These are phyloP conservation scores for Planiliza haematocheilus DNA, from an alignment of 2,113 vertebrate species.

Conservation along the genomic window DNA sequence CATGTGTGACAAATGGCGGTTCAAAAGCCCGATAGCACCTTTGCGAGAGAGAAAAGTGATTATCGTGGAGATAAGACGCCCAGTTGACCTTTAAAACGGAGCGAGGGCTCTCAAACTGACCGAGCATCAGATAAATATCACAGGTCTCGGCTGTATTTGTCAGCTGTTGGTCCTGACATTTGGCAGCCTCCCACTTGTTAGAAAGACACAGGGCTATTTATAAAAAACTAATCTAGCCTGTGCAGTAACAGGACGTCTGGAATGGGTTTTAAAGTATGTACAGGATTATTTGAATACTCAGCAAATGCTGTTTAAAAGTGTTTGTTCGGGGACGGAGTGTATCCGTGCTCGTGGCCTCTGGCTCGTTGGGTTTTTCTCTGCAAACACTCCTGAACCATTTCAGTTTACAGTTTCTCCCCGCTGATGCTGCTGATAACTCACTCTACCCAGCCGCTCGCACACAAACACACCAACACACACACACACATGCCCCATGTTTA, in stretches of 20 bases:
- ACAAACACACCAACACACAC: conserved; percentile 19
- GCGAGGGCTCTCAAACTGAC: conserved; percentile 51
- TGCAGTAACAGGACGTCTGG: neutral
- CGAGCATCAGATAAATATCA: conserved; percentile 66
- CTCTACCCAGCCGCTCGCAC: neutral
- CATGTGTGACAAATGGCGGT: conserved; percentile 30
- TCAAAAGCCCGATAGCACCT: conserved; percentile 27
- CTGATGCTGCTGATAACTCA: conserved; percentile 10
- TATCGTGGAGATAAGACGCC: conserved; percentile 54
- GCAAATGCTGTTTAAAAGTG: neutral
- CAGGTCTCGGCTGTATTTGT: conserved; percentile 60
- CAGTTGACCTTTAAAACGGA: conserved; percentile 63
- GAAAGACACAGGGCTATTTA: conserved; percentile 33
- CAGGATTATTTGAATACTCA: conserved; percentile 24
- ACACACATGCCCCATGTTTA: conserved; percentile 9
- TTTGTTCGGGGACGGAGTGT: neutral
- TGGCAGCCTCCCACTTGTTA: conserved; percentile 54
- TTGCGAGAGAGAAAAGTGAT: conserved; percentile 53
- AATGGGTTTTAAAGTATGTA: neutral
- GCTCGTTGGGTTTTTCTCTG: conserved; percentile 44
- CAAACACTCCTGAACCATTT: conserved; percentile 52
- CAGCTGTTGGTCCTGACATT: conserved; percentile 68
- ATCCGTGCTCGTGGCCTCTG: conserved; percentile 35
- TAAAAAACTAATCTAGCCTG: neutral
- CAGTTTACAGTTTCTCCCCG: conserved; percentile 18